phyloP scores from a whole-genome alignment of 2,797 vertebrate species.

The Peromyscus aztecus region DNA sequence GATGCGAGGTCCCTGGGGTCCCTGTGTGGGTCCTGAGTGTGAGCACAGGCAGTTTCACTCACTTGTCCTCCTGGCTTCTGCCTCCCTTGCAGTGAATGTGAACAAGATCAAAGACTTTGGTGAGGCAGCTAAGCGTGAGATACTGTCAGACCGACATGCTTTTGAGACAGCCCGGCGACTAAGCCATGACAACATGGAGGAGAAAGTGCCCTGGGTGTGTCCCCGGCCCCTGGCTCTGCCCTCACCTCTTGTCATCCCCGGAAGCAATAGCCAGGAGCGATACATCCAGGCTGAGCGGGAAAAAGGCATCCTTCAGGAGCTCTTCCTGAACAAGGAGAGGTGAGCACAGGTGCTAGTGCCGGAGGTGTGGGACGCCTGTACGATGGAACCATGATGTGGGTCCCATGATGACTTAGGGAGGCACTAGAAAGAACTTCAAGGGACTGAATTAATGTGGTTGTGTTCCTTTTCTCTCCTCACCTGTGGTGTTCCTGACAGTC shows the following conservation, averaged over 20 bases:
- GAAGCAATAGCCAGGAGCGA: slow-evolving; percentile 94
- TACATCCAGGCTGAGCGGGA: slow-evolving; percentile 94
- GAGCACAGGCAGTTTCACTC: not conserved
- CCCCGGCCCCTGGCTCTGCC: slow-evolving; percentile 91
- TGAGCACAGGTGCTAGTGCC: slow-evolving; percentile 71
- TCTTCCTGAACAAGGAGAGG: slow-evolving; percentile 97
- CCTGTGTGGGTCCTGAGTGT: not conserved
- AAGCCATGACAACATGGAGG: slow-evolving; percentile 98
- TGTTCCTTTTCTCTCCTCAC: not conserved
- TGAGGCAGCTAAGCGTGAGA: slow-evolving; percentile 96
- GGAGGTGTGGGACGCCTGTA: rapidly evolving
- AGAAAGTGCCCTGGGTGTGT: slow-evolving; percentile 93
- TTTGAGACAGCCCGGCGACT: slow-evolving; percentile 95
- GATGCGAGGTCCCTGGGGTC: not conserved
- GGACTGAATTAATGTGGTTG: not conserved
- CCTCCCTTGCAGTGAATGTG: slow-evolving; percentile 92
- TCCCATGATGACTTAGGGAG: no score
- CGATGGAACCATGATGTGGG: not conserved
- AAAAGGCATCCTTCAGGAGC: slow-evolving; percentile 97
- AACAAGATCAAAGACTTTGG: slow-evolving; percentile 99
- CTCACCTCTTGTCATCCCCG: slow-evolving; percentile 89
- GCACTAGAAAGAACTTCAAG: not conserved
- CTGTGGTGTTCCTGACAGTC: slow-evolving; percentile 91
- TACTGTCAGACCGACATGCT: slow-evolving; percentile 96
- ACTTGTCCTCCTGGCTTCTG: not conserved